Conservation (phyloP, 2,888 invertebrate genomes). For the Incurvaria masculella region DNA sequence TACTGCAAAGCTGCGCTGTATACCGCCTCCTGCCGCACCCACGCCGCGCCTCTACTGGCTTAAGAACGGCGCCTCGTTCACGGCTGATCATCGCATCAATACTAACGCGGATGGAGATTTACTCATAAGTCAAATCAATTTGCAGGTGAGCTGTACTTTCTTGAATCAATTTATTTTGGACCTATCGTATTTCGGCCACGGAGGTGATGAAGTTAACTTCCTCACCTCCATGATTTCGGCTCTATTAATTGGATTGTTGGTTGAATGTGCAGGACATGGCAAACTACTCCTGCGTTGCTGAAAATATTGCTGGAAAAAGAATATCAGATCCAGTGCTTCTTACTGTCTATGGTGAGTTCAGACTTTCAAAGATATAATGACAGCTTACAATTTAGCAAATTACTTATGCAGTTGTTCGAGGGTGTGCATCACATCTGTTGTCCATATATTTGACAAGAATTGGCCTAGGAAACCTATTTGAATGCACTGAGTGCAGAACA, state of each 20-base stretch:
- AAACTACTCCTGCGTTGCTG: slow-evolving; percentile 94
- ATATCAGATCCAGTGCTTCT: slow-evolving; percentile 82
- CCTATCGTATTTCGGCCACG: too few species aligned
- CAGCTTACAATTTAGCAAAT: slow-evolving; percentile 5
- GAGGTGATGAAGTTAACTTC: not conserved
- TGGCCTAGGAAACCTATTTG: too few species aligned
- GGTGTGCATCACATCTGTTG: too few species aligned
- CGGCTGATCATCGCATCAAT: slow-evolving; percentile 63
- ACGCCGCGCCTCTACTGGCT: slow-evolving; percentile 85
- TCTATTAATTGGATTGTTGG: slow-evolving; percentile 1
- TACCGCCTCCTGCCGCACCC: slow-evolving; percentile 86
- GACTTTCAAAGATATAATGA: not conserved
- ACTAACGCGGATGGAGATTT: slow-evolving; percentile 82
- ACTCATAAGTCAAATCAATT: slow-evolving; percentile 79
- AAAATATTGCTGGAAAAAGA: slow-evolving; percentile 86
- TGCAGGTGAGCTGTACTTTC: slow-evolving; percentile 39
- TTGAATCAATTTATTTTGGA: too few species aligned
- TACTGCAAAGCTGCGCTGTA: slow-evolving; percentile 83
- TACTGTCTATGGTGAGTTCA: slow-evolving; percentile 83
- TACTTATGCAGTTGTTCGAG: slow-evolving; percentile 6
- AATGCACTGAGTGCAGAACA: too few species aligned
- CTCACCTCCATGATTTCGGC: too few species aligned
- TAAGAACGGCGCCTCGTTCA: slow-evolving; percentile 71
- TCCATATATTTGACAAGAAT: too few species aligned
- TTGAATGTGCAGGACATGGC: slow-evolving; percentile 69